phyloP scores from a whole-genome alignment of 1,140 invertebrate species.

The Trypoxylus dichotomus region DNA sequence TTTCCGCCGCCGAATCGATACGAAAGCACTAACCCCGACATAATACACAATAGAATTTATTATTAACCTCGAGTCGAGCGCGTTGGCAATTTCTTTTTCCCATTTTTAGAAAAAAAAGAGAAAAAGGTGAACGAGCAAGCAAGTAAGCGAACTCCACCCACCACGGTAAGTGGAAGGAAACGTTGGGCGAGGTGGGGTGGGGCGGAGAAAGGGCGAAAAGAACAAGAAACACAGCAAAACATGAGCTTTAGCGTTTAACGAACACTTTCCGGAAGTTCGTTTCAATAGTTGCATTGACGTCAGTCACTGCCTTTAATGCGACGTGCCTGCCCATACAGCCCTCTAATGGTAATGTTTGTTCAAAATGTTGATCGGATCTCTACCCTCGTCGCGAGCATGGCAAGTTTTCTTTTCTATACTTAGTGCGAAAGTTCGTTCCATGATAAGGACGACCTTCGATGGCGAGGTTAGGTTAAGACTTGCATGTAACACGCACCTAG shows the following conservation, averaged over 20 bases:
- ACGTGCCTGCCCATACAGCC: neutral
- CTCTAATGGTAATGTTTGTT: neutral
- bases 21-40: conserved; percentile 1
- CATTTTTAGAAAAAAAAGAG: neutral
- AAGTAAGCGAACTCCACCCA: neutral
- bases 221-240: neutral
- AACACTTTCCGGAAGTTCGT: conserved; percentile 9
- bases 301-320: neutral
- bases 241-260: conserved; percentile 19
- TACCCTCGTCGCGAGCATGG: neutral
- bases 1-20: neutral
- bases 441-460: neutral
- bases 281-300: conserved; percentile 24
- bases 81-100: conserved; percentile 6
- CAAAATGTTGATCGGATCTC: neutral
- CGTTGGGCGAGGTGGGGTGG: neutral
- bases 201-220: neutral
- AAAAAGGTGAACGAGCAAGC: neutral
- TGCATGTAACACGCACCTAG: neutral
- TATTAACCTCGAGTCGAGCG: conserved; percentile 1
- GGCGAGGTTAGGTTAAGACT: neutral
- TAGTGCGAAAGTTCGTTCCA: neutral
- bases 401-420: neutral
- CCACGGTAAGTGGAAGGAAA: neutral
- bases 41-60: conserved; percentile 8